These are phyloP conservation scores for Habrosyne pyritoides DNA, from an alignment of 2,888 invertebrate species.

Conservation along the genomic window DNA sequence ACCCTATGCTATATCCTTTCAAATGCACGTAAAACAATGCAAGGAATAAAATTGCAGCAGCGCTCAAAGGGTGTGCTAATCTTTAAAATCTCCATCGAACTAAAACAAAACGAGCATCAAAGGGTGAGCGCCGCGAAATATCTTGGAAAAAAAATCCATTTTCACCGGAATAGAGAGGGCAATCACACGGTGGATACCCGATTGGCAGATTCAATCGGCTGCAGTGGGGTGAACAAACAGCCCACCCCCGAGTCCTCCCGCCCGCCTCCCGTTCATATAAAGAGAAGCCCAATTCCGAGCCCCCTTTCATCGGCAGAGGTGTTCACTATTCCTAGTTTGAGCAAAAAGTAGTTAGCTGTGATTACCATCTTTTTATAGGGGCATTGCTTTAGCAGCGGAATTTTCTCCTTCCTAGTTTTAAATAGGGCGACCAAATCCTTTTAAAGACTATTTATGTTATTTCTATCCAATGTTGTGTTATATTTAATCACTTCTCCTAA, in stretches of 20 bases:
- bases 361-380: neutral
- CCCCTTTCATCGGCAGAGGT: conserved; percentile 11
- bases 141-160: conserved; percentile 17
- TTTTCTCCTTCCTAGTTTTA: too few species aligned
- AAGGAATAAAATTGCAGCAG: neutral
- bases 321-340: neutral
- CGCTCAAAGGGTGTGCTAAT: conserved; percentile 8
- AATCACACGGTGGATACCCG: conserved; percentile 30
- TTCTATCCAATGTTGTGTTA: too few species aligned
- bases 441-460: too few species aligned
- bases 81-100: conserved; percentile 24
- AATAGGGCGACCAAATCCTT: too few species aligned
- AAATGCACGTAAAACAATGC: neutral
- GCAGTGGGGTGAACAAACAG: conserved; percentile 27
- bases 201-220: conserved; percentile 36
- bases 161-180: conserved; percentile 20
- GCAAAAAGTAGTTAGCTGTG: neutral
- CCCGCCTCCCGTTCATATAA: conserved; percentile 10
- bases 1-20: neutral
- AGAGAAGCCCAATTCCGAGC: conserved; percentile 15
- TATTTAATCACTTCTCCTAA: too few species aligned
- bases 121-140: conserved; percentile 2
- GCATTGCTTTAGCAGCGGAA: neutral
- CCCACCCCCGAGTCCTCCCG: conserved; percentile 18
- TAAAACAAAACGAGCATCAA: conserved; percentile 25